These are phyloP conservation scores for Berghia stephanieae DNA, from an alignment of 1,140 invertebrate genomes.

Conservation along the genomic window DNA sequence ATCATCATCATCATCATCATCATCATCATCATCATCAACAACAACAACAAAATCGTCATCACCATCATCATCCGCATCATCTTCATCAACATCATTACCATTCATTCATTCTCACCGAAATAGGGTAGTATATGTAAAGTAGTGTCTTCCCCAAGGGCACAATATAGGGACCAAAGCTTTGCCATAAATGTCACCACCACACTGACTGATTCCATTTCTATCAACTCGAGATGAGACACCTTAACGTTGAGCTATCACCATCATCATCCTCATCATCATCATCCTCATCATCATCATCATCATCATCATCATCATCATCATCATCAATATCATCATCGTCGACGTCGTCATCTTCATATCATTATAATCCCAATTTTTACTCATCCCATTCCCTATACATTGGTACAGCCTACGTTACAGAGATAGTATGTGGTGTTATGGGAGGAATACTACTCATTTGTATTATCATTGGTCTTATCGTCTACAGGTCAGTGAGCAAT, in stretches of 20 bases:
- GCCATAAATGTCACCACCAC: too few relatives aligned
- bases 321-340: too few relatives aligned
- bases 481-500: slow-evolving; percentile 72
- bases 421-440: slow-evolving; percentile 80
- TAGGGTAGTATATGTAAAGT: too few relatives aligned
- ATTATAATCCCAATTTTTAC: too few relatives aligned
- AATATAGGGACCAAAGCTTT: too few relatives aligned
- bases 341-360: too few relatives aligned
- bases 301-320: background rate
- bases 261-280: too few relatives aligned
- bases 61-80: background rate
- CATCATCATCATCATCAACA: background rate
- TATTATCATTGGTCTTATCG: slow-evolving; percentile 81
- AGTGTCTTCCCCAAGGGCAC: too few relatives aligned
- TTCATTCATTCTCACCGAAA: background rate
- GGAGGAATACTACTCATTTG: slow-evolving; percentile 82
- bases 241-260: too few relatives aligned
- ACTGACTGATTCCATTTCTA: too few relatives aligned
- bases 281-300: too few relatives aligned
- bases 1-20: background rate
- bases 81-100: background rate
- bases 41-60: background rate
- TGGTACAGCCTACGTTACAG: slow-evolving; percentile 78
- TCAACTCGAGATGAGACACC: too few relatives aligned
- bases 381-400: background rate